Conservation (phyloP, 1,140 invertebrate species). For the Eubasilissa regina region DNA sequence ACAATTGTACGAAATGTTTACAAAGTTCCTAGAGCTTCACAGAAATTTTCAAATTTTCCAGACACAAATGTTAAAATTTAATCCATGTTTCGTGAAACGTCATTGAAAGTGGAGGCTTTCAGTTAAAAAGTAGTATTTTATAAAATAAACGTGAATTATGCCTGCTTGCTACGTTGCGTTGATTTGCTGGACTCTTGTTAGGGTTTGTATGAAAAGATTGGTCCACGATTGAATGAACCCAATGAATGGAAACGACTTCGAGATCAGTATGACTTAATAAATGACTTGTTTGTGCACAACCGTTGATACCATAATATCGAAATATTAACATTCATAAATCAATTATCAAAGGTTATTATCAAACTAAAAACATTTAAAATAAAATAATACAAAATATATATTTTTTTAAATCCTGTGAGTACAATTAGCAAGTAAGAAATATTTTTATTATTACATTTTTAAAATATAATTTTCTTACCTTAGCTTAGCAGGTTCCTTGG, state of each 20-base stretch:
- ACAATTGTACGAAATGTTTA: neutral
- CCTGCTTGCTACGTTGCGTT: neutral
- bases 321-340: too few relatives aligned
- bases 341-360: too few relatives aligned
- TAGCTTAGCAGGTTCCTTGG: too few relatives aligned
- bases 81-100: neutral
- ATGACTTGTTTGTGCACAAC: neutral
- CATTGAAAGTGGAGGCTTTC: neutral
- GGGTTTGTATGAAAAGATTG: neutral
- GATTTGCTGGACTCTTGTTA: neutral
- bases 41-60: neutral
- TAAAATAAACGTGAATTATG: neutral
- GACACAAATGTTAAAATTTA: neutral
- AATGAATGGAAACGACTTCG: constrained; percentile 10
- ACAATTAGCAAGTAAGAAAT: too few relatives aligned
- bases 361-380: too few relatives aligned
- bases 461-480: too few relatives aligned
- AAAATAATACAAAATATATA: too few relatives aligned
- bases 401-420: too few relatives aligned
- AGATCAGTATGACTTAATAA: constrained; percentile 5
- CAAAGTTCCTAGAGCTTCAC: neutral
- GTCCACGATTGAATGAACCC: constrained; percentile 8
- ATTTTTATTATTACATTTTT: too few relatives aligned
- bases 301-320: too few relatives aligned
- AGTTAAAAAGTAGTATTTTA: neutral